Conservation (phyloP, 1,140 invertebrate genomes). For the Meloidogyne hapla region DNA sequence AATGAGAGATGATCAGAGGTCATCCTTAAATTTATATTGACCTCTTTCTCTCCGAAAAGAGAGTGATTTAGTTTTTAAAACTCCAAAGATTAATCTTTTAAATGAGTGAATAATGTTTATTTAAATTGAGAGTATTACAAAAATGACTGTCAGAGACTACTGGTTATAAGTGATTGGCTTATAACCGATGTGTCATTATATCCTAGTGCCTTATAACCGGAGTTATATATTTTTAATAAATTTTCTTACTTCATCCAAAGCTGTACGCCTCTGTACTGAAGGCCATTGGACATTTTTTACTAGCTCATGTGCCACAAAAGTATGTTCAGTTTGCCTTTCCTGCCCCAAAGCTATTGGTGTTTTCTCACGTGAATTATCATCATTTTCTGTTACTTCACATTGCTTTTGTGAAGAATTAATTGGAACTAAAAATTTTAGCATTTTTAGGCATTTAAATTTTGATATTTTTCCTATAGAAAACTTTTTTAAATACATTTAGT, state of each 20-base stretch:
- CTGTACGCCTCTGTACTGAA: not conserved
- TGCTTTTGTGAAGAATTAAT: not conserved
- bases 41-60: not conserved
- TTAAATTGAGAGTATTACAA: no score
- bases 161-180: no score
- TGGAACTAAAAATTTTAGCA: not conserved
- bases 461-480: no score
- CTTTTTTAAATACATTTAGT: not conserved
- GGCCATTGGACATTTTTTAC: not conserved
- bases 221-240: no score
- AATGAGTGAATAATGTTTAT: not conserved
- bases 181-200: no score
- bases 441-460: no score
- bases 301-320: not conserved
- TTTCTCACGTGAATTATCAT: not conserved
- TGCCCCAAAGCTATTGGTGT: not conserved
- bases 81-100: not conserved
- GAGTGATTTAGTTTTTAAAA: not conserved
- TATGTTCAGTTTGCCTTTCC: not conserved
- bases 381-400: constrained; percentile 15
- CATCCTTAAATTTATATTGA: not conserved
- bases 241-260: not conserved
- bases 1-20: not conserved
- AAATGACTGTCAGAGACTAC: no score
- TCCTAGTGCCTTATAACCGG: no score